These are phyloP conservation scores for Nyctereutes procyonoides DNA, from an alignment of 2,113 vertebrate species.

Conservation along the genomic window DNA sequence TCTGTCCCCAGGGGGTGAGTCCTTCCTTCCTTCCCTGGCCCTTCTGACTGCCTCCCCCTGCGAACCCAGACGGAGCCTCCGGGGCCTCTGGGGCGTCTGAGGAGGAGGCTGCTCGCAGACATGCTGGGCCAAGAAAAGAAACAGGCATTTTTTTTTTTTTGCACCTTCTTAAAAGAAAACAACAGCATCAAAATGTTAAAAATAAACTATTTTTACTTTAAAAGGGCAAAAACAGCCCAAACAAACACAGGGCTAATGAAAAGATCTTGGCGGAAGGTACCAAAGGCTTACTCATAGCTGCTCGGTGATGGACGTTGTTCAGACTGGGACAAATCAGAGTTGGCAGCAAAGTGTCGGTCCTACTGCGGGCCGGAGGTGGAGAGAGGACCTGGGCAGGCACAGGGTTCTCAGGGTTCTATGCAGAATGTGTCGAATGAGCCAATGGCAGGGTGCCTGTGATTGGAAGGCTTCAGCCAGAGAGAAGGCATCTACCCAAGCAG, in stretches of 20 bases:
- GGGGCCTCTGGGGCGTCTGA: neutral
- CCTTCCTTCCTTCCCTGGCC: neutral
- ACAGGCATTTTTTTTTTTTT: neutral
- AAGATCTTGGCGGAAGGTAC: constrained; percentile 13
- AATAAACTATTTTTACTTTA: constrained; percentile 75
- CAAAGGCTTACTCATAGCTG: neutral
- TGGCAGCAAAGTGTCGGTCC: neutral
- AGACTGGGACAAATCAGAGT: neutral
- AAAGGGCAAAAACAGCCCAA: constrained; percentile 73
- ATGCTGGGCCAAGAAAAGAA: constrained; percentile 26
- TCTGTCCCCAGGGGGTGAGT: neutral
- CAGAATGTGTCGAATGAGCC: accelerated
- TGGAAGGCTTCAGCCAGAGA: neutral
- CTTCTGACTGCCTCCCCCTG: accelerated
- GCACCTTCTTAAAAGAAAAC: constrained; percentile 59
- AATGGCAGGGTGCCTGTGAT: accelerated
- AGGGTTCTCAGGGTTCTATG: accelerated
- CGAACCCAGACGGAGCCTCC: neutral
- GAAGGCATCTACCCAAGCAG: accelerated
- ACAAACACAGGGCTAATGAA: neutral
- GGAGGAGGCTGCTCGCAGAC: neutral
- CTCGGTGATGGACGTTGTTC: neutral
- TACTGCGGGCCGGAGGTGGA: accelerated
- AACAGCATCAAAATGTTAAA: constrained; percentile 65
- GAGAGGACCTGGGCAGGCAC: accelerated